phyloP scores from a whole-genome alignment of 1,140 invertebrate species.

The Nomia melanderi region DNA sequence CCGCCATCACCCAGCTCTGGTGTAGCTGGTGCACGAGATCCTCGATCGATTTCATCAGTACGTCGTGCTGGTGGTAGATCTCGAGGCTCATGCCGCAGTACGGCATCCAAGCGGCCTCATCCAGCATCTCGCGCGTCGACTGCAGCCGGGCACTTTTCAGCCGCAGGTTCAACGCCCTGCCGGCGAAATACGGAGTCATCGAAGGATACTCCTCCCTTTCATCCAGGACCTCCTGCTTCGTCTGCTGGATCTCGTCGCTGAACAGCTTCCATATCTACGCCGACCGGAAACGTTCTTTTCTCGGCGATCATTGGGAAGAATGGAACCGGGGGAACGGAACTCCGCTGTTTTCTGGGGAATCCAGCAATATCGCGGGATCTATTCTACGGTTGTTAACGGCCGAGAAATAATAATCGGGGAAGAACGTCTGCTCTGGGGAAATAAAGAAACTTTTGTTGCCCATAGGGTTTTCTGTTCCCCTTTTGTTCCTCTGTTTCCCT shows the following conservation, averaged over 20 bases:
- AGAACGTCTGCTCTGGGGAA: no score
- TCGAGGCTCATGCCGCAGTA: slow-evolving; percentile 87
- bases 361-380: no score
- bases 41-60: slow-evolving; percentile 85
- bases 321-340: no score
- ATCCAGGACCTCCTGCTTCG: slow-evolving; percentile 86
- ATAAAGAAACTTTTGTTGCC: no score
- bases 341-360: no score
- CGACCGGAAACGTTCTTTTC: background rate
- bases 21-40: slow-evolving; percentile 84
- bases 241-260: slow-evolving; percentile 87
- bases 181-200: slow-evolving; percentile 86
- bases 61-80: slow-evolving; percentile 85
- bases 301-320: no score
- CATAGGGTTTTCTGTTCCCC: no score
- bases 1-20: slow-evolving; percentile 83
- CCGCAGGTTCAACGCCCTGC: slow-evolving; percentile 84
- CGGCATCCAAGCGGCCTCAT: slow-evolving; percentile 87
- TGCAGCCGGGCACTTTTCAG: slow-evolving; percentile 85
- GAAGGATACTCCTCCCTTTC: slow-evolving; percentile 84
- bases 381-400: no score
- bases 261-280: slow-evolving; percentile 88
- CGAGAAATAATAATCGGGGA: no score
- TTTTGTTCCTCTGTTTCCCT: no score
- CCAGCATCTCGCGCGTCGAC: slow-evolving; percentile 84